phyloP scores from a whole-genome alignment of 2,113 vertebrate species.

The Zosterops japonicus region DNA sequence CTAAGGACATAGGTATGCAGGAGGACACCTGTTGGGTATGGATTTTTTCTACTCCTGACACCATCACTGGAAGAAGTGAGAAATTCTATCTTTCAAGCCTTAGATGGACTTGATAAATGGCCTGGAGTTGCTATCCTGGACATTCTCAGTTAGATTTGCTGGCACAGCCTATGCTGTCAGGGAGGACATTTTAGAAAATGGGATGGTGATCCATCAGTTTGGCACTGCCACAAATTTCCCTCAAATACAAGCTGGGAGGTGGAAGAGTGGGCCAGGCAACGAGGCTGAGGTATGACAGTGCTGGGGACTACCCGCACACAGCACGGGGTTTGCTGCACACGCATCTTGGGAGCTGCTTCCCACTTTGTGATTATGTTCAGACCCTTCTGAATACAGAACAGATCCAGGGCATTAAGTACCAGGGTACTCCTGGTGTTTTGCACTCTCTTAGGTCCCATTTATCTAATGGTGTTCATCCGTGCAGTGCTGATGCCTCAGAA shows the following conservation, averaged over 20 bases:
- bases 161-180: background rate
- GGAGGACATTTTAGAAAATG: conserved; percentile 47
- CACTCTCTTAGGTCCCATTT: conserved; percentile 24
- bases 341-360: background rate
- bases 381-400: background rate
- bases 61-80: background rate
- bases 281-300: background rate
- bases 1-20: background rate
- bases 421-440: background rate
- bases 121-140: background rate
- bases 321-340: background rate
- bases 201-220: conserved; percentile 53
- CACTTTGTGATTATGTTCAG: background rate
- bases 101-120: conserved; percentile 33
- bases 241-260: conserved; percentile 3
- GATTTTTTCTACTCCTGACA: background rate
- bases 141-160: background rate
- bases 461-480: conserved; percentile 1
- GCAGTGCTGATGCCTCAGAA: conserved; percentile 53
- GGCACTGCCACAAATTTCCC: conserved; percentile 20
- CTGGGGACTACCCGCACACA: background rate
- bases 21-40: background rate
- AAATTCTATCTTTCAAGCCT: conserved; percentile 37
- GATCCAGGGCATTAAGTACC: background rate
- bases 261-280: background rate